Base-by-base conservation (phyloP, 2,113 vertebrate genomes). In the Colaptes auratus region DNA sequence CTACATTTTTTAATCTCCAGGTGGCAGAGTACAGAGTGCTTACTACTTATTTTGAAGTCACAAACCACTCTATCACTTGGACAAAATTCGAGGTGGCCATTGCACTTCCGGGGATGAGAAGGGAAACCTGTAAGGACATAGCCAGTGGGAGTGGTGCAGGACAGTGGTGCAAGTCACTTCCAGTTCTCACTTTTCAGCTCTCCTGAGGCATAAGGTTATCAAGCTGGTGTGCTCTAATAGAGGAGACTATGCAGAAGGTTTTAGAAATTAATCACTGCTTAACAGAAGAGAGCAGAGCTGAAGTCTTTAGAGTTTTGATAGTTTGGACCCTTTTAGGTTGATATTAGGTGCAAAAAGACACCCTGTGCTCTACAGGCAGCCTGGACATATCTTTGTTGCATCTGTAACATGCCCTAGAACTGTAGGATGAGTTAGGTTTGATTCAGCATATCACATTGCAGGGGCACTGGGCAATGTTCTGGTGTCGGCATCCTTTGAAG, bases 101-200 rank as follows among this genome's bases (percentile, higher is more conserved):
- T 0, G 0, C 0, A 3, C 24, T 89, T 70, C 25, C 39, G 72
- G 21, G 46, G 19, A 33, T n/a, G 66, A 78, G 48, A 69, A 39
- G 4, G 56, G 39, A 35, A n/a, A 75, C 8, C 39, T 71, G 3
- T 24, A 78, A 61, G 60, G 89, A n/a, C 19, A 6, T 55, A 33
- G 7, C 17, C 0, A 0, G 5, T 53, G 27, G 80, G 33, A 71
- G 10, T 6, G 11, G 7, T 7, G 4, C 6, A 44, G 71, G 35
- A 66, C 7, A 50, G 33, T 30, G 16, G 33, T 30, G 16, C 21
- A 50, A 60, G 19, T 76, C 8, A 9, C 21, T 93, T 89, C 39
- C 35, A 36, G 25, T 21, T 52, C 39, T 59, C 35, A 12, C 42
- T 66, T 71, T 50, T 55, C 39, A 19, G 16, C 50, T 82, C 9